Evolutionary conservation across 2,888 invertebrate species (phyloP), one percentile per base, ranked within the genome.

Genomic region (Atethmia centrago): DNA sequence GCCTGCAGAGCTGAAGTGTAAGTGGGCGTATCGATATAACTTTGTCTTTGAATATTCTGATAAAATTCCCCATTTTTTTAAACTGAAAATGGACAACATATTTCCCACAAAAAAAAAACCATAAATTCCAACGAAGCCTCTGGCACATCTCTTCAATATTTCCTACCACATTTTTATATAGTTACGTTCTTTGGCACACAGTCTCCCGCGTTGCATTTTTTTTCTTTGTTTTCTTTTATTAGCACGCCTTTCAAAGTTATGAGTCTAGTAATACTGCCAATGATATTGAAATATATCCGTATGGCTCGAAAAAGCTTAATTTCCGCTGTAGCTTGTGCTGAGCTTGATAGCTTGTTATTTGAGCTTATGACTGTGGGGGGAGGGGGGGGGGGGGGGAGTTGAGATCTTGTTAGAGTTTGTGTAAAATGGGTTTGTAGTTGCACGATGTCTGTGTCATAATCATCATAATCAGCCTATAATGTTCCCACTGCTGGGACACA

Each of bases 211-310:
- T 42, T 28, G 16, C 19, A n/a, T 47, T 71, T 53, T 14, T 19
- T 25, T 80, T 61, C 12, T 58, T 61, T 72, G 2, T 45, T 56
- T 77, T 45, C 12, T 66, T 64, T 31, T 66, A 31, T 47, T 45
- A 55, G 3, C 45, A 55, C 25, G 40, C 14, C 36, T 78, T 79
- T 71, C 49, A 71, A 59, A 80, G 53, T 67, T 71, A 83, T 28
- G 79, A 71, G 63, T 59, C 63, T 62, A 62, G 78, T 82, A 64
- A 36, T 19, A 67, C 45, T 61, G 67, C 51, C 79, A 83, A 72
- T 80, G 63, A 79, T 83, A 83, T 82, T 68, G 74, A 67, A 69
- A 67, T 66, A 58, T 65, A 65, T 55, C 56, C 68, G 71, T 67
- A 58, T 28, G 58, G 55, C 55, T 69, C 28, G 61, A 45, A 56